These are phyloP conservation scores for Lasioglossum vierecki DNA, from an alignment of 2,888 invertebrate species.

Conservation along the genomic window DNA sequence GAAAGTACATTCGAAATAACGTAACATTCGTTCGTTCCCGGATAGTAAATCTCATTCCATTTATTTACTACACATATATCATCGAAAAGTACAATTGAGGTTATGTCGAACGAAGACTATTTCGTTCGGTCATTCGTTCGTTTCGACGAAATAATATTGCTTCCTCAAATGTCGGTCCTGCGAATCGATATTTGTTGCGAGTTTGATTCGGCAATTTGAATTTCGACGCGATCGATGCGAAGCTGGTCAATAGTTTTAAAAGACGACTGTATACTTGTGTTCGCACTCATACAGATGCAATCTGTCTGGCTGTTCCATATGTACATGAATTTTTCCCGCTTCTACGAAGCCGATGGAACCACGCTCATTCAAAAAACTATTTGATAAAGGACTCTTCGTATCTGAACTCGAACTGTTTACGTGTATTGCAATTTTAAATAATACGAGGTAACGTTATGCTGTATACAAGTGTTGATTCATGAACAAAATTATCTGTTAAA, in stretches of 20 bases:
- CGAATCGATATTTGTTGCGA: background rate
- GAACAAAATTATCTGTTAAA: background rate
- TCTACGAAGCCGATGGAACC: background rate
- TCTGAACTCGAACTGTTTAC: background rate
- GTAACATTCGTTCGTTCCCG: background rate
- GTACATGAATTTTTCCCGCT: background rate
- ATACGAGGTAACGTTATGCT: background rate
- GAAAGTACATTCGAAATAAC: background rate
- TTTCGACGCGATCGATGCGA: background rate
- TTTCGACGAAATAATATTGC: background rate
- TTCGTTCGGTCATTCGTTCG: background rate
- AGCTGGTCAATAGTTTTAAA: slow-evolving; percentile 67
- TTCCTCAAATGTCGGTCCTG: background rate
- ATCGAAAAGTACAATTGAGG: slow-evolving; percentile 61
- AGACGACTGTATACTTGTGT: slow-evolving; percentile 61
- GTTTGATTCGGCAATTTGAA: background rate
- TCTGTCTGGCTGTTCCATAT: background rate
- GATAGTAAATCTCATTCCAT: slow-evolving; percentile 39
- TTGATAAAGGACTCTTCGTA: background rate
- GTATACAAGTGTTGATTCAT: background rate
- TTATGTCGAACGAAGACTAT: slow-evolving; percentile 47
- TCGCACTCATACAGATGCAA: slow-evolving; percentile 68
- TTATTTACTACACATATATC: slow-evolving; percentile 12
- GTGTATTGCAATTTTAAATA: background rate
- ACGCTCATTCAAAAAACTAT: background rate